Evolutionary conservation across 1,140 invertebrate species (phyloP).

Genomic region (Dendrolimus punctatus): DNA sequence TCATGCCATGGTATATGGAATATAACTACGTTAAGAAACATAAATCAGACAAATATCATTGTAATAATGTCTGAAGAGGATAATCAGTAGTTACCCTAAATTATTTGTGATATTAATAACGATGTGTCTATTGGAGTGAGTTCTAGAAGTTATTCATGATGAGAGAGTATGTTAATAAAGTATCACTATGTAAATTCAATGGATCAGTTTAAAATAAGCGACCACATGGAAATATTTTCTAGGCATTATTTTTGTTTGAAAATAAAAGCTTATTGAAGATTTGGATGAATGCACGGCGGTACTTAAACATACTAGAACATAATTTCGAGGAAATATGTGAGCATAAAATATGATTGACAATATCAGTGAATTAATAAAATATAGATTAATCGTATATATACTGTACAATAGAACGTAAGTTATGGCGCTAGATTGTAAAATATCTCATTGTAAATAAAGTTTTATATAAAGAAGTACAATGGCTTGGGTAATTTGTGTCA

Average conservation of each 20-base stretch:
- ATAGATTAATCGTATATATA: constrained; percentile 31
- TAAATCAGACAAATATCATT: constrained; percentile 3
- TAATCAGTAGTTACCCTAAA: constrained; percentile 56
- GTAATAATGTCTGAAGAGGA: constrained; percentile 38
- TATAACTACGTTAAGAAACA: background rate
- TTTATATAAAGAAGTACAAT: constrained; percentile 42
- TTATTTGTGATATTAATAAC: constrained; percentile 65
- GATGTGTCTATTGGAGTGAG: constrained; percentile 38
- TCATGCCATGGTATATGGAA: background rate
- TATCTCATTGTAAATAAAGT: constrained; percentile 68
- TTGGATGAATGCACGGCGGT: too few species aligned
- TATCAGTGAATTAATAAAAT: constrained; percentile 6
- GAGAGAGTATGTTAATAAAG: too few species aligned
- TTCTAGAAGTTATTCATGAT: too few species aligned
- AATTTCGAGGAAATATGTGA: too few species aligned
- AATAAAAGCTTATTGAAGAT: too few species aligned
- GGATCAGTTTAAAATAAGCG: too few species aligned
- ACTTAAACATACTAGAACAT: too few species aligned
- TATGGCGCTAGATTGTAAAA: constrained; percentile 57
- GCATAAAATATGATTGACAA: constrained; percentile 8
- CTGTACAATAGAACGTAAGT: constrained; percentile 50
- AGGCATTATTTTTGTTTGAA: too few species aligned
- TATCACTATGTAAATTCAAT: too few species aligned
- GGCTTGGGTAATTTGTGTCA: constrained; percentile 33
- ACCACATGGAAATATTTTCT: too few species aligned